A percentile compares a stretch with the other conserved stretches of the same genome.
Evolutionary conservation across 2,888 invertebrate species (phyloP).

Genomic region (Idaea straminata): DNA sequence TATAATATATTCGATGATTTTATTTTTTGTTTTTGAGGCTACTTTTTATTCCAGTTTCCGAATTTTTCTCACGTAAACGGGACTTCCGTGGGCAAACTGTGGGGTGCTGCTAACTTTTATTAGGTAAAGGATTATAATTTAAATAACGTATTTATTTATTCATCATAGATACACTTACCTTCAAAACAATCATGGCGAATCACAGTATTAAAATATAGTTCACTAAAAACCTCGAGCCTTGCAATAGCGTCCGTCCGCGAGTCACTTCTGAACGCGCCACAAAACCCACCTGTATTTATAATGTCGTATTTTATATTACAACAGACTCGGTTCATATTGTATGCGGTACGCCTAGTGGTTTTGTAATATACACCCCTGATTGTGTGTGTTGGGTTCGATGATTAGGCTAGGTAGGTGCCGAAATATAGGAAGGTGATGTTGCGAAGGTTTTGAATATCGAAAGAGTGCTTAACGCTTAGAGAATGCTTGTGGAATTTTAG

Average conservation of each 20-base stretch:
- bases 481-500: no score
- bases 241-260: conserved; percentile 53
- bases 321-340: conserved; percentile 59
- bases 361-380: conserved; percentile 64
- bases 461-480: not conserved
- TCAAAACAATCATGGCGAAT: conserved; percentile 67
- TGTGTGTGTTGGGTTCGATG: conserved; percentile 20
- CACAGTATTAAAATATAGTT: conserved; percentile 32
- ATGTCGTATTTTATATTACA: conserved; percentile 66
- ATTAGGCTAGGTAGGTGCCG: not conserved
- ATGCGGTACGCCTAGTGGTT: conserved; percentile 67
- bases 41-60: no score
- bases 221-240: conserved; percentile 68
- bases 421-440: not conserved
- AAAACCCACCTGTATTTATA: conserved; percentile 71
- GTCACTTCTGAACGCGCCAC: conserved; percentile 57
- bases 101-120: not conserved
- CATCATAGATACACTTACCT: conserved; percentile 58
- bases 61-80: no score
- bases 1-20: no score
- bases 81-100: no score
- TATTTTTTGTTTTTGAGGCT: no score
- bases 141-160: conserved; percentile 6
- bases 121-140: not conserved
- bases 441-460: not conserved